Evolutionary conservation across 1,140 invertebrate genomes (phyloP).

Genomic region (Anastrepha obliqua): DNA sequence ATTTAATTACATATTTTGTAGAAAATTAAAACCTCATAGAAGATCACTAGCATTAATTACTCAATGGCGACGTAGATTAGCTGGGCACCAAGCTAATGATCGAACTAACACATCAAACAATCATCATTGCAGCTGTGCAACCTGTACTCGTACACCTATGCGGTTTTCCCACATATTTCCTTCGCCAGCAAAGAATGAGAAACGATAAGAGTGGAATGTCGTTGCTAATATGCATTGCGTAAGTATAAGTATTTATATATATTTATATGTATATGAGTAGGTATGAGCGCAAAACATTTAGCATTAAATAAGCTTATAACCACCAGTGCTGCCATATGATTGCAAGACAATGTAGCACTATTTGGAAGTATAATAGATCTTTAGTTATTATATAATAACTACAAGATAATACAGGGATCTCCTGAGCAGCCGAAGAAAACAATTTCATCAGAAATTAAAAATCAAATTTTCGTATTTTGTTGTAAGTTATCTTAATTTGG

Average conservation of each 20-base stretch:
- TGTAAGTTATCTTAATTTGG: too few species aligned
- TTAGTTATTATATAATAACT: too few species aligned
- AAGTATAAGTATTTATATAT: background rate
- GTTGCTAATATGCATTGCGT: background rate
- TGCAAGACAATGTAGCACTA: too few species aligned
- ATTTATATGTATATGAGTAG: background rate
- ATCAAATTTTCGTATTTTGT: too few species aligned
- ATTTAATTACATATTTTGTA: background rate
- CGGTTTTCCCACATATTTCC: conserved; percentile 48
- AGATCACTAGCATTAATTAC: background rate
- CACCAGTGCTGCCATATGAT: background rate
- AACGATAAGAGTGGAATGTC: conserved; percentile 27
- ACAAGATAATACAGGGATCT: too few species aligned
- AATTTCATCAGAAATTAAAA: too few species aligned
- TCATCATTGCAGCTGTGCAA: background rate
- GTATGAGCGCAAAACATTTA: background rate
- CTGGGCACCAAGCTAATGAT: background rate
- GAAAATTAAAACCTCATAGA: background rate
- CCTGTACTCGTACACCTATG: background rate
- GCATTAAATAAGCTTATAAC: background rate
- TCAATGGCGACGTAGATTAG: background rate
- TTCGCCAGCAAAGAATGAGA: background rate
- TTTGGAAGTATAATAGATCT: too few species aligned
- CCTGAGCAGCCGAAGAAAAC: too few species aligned
- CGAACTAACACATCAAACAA: background rate